Conservation (phyloP, 1,140 invertebrate species). For the Anadara kagoshimensis region DNA sequence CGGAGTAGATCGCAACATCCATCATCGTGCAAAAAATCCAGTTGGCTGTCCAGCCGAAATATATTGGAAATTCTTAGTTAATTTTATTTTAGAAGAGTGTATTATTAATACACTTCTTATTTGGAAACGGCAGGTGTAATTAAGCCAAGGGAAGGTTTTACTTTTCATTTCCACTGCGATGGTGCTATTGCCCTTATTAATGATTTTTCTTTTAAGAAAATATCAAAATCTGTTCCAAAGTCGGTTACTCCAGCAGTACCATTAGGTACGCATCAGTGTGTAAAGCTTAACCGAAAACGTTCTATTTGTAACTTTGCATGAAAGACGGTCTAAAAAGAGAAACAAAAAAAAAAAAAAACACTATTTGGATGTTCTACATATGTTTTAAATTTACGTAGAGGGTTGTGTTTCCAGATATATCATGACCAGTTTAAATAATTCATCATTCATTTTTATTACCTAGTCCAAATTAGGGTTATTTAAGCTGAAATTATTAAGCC, state of each 20-base stretch:
- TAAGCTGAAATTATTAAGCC: too few relatives aligned
- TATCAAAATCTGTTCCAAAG: background rate
- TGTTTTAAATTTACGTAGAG: conserved; percentile 6
- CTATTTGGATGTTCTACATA: background rate
- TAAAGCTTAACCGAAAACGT: background rate
- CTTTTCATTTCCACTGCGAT: background rate
- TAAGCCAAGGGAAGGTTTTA: background rate
- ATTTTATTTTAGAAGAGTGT: conserved; percentile 13
- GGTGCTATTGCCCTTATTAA: background rate
- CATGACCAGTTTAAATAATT: too few relatives aligned
- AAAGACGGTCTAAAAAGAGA: conserved; percentile 8
- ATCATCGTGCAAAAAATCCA: conserved; percentile 4
- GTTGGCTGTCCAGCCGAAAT: conserved; percentile 4
- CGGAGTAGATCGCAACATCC: conserved; percentile 6
- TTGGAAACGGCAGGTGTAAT: background rate
- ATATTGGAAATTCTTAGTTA: conserved; percentile 20
- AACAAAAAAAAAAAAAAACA: too few relatives aligned
- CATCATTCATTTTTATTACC: too few relatives aligned
- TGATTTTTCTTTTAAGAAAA: background rate
- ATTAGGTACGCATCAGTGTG: background rate
- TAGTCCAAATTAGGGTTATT: too few relatives aligned
- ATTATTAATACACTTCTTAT: conserved; percentile 6
- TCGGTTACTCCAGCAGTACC: background rate
- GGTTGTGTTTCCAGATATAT: too few relatives aligned
- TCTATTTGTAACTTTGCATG: conserved; percentile 11